Conservation (phyloP, 2,797 vertebrate species). For the Amazona finschi region DNA sequence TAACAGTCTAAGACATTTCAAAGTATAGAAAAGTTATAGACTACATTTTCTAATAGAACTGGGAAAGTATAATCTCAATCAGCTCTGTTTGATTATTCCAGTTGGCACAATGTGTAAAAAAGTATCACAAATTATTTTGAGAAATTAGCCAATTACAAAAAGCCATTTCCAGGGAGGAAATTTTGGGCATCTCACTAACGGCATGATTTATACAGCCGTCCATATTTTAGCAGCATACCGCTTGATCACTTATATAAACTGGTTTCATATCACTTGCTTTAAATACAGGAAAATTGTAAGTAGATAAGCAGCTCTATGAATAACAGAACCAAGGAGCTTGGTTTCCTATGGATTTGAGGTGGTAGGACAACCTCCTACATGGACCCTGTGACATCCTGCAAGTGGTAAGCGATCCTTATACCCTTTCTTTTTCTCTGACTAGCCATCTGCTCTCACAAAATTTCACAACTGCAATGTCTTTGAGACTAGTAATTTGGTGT, state of each 20-base stretch:
- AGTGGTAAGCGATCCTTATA: not conserved
- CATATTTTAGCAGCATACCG: conserved; percentile 13
- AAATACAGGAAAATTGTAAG: not conserved
- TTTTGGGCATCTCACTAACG: conserved; percentile 12
- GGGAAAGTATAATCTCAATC: conserved; percentile 3
- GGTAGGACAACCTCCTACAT: not conserved
- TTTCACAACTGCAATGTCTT: not conserved
- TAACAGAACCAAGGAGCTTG: not conserved
- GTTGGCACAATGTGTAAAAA: conserved; percentile 25
- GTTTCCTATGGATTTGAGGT: not conserved
- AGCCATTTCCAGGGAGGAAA: conserved; percentile 47
- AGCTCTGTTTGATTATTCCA: conserved; percentile 24
- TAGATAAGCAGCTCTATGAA: not conserved
- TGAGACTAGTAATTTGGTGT: not conserved
- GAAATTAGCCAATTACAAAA: conserved; percentile 46
- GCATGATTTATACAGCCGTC: conserved; percentile 35
- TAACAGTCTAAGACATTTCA: not conserved
- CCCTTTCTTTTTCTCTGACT: not conserved
- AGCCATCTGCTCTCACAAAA: not conserved
- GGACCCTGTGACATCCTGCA: not conserved
- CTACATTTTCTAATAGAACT: not conserved
- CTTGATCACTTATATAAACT: conserved; percentile 21
- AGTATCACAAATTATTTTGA: conserved; percentile 57
- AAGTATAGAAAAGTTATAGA: conserved; percentile 3
- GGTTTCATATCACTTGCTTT: not conserved